Conservation (phyloP, 2,113 vertebrate species). For the Myotis brandtii region DNA sequence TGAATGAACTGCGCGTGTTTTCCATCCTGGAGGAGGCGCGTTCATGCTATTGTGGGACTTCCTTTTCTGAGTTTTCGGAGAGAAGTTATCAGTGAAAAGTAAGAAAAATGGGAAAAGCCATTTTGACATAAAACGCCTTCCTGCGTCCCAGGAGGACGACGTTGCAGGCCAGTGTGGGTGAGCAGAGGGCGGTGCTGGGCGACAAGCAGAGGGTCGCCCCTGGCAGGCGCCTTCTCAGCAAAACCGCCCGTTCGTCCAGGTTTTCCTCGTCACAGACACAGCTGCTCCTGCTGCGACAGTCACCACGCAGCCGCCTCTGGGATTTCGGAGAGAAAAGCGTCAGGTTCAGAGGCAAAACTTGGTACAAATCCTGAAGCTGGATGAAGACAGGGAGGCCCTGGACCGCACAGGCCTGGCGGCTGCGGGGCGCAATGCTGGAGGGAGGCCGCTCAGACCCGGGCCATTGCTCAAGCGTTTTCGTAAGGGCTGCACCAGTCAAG, state of each 20-base stretch:
- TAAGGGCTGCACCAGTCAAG: background rate
- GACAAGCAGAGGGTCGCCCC: too few species aligned
- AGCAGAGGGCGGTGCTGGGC: too few species aligned
- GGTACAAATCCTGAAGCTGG: constrained; percentile 63
- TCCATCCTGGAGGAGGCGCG: background rate
- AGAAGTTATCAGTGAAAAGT: background rate
- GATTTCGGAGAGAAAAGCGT: background rate
- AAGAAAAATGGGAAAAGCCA: background rate
- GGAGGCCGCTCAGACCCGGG: constrained; percentile 62
- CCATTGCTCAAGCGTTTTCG: constrained; percentile 59
- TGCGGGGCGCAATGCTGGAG: constrained; percentile 61
- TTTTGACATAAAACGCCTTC: background rate
- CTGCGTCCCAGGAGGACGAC: background rate
- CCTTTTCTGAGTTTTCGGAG: background rate
- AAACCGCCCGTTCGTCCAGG: background rate
- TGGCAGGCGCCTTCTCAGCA: background rate
- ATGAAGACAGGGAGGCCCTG: constrained; percentile 63
- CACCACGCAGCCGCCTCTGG: background rate
- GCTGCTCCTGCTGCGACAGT: background rate
- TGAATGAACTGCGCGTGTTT: background rate
- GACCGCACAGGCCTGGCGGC: background rate
- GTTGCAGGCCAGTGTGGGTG: too few species aligned
- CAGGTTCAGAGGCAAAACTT: constrained; percentile 59
- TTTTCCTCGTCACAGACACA: constrained; percentile 32
- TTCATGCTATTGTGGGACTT: background rate